These are phyloP conservation scores for Phyllotreta striolata DNA, from an alignment of 2,888 invertebrate genomes.

Conservation along the genomic window DNA sequence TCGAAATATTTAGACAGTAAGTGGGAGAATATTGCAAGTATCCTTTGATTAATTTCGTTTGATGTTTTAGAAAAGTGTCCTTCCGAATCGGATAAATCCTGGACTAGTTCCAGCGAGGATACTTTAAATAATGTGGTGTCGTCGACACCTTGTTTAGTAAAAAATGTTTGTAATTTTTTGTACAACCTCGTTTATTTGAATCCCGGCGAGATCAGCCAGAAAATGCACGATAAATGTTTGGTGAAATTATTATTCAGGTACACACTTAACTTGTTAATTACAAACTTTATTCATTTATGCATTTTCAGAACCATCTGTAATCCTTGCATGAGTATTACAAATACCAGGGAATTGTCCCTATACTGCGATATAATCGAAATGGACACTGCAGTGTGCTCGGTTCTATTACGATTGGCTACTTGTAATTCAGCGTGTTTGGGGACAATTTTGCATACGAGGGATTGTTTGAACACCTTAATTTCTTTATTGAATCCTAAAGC, in stretches of 20 bases:
- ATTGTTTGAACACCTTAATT: constrained; percentile 61
- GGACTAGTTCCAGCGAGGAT: constrained; percentile 32
- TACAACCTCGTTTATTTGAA: constrained; percentile 61
- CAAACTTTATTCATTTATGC: constrained; percentile 12
- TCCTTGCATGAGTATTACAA: constrained; percentile 56
- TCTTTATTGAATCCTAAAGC: constrained; percentile 60
- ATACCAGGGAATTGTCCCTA: constrained; percentile 57
- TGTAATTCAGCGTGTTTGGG: constrained; percentile 58
- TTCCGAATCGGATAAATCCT: constrained; percentile 38
- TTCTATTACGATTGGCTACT: constrained; percentile 60
- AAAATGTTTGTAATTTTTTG: constrained; percentile 59
- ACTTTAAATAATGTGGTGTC: constrained; percentile 17
- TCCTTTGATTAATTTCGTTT: background rate
- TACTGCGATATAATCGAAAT: constrained; percentile 64
- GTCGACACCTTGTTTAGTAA: constrained; percentile 63
- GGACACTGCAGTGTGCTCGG: constrained; percentile 61
- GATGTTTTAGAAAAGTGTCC: constrained; percentile 25
- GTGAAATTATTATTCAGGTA: constrained; percentile 64
- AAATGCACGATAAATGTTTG: constrained; percentile 61
- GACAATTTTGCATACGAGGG: constrained; percentile 61
- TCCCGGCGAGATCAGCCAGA: constrained; percentile 57
- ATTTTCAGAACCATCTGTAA: constrained; percentile 58
- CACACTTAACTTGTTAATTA: constrained; percentile 19
- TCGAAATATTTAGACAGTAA: constrained; percentile 27
- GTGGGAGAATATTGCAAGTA: background rate